Evolutionary conservation across 2,113 vertebrate species (phyloP).

Genomic region (Pomatorhinus ruficollis): DNA sequence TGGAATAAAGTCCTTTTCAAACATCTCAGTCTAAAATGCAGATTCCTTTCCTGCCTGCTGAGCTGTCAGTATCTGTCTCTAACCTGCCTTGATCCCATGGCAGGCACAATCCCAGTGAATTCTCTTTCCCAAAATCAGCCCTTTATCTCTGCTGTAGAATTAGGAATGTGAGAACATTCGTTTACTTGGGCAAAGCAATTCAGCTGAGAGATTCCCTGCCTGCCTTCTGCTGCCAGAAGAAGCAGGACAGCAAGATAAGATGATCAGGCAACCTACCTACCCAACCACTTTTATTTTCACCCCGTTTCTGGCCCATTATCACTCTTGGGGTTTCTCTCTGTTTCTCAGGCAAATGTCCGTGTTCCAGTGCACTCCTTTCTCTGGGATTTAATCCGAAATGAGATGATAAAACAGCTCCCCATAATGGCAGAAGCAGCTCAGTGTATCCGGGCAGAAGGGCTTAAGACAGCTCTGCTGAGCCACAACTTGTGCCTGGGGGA

Average conservation of each 20-base stretch:
- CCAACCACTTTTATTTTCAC: neutral
- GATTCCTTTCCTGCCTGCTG: neutral
- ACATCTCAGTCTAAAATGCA: neutral
- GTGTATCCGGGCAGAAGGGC: conserved; percentile 74
- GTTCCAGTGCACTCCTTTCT: conserved; percentile 76
- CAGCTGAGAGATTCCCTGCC: neutral
- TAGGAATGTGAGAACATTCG: neutral
- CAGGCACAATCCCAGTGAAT: neutral
- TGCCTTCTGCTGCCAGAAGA: neutral
- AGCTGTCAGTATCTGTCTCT: neutral
- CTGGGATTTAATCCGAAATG: conserved; percentile 62
- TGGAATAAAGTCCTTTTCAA: neutral
- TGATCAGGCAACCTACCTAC: neutral
- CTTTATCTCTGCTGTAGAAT: neutral
- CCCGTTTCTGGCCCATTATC: neutral
- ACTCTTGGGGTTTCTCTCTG: neutral
- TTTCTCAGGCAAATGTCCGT: conserved; percentile 63
- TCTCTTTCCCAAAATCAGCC: neutral
- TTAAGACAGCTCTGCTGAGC: conserved; percentile 80
- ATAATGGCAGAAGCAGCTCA: conserved; percentile 78
- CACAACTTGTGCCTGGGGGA: conserved; percentile 68
- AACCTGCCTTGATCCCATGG: neutral
- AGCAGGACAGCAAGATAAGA: neutral
- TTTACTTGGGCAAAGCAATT: neutral
- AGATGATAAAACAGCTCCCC: conserved; percentile 69